These are phyloP conservation scores for Gonatopus flavifemur DNA, from an alignment of 1,140 invertebrate genomes.

Conservation along the genomic window DNA sequence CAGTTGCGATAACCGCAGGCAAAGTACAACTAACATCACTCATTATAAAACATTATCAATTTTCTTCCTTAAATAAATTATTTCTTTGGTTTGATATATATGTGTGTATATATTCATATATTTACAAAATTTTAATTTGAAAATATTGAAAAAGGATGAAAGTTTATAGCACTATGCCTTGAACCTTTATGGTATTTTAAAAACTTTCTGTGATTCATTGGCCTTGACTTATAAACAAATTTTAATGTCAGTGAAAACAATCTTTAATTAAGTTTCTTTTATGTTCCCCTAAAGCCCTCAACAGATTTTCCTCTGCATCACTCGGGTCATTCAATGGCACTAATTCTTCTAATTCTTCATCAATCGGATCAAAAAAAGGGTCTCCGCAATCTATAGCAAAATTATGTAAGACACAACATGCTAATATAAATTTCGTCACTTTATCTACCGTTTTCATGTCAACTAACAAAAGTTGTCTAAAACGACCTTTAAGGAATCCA, in stretches of 20 bases:
- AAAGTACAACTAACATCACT: constrained; percentile 25
- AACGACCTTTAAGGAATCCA: constrained; percentile 40
- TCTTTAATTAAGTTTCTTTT: background rate
- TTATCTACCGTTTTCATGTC: constrained; percentile 30
- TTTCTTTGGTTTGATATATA: too few species aligned
- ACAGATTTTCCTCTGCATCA: background rate
- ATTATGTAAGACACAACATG: constrained; percentile 45
- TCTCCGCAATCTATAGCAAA: constrained; percentile 32
- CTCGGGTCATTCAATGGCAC: background rate
- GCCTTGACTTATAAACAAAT: too few species aligned
- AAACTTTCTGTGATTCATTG: too few species aligned
- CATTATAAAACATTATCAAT: constrained; percentile 13
- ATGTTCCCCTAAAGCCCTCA: background rate
- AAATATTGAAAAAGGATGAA: too few species aligned
- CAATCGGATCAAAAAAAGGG: background rate
- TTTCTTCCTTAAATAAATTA: too few species aligned
- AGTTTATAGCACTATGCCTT: too few species aligned
- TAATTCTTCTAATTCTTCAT: background rate
- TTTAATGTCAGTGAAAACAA: too few species aligned
- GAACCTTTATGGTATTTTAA: too few species aligned
- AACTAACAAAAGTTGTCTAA: constrained; percentile 35
- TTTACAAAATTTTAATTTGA: too few species aligned
- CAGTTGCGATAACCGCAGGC: constrained; percentile 7
- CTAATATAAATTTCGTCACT: constrained; percentile 33
- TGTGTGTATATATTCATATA: too few species aligned